Evolutionary conservation across 1,140 invertebrate genomes (phyloP), one percentile per base, ranked within the genome.

Genomic region (Venustaconcha ellipsiformis): DNA sequence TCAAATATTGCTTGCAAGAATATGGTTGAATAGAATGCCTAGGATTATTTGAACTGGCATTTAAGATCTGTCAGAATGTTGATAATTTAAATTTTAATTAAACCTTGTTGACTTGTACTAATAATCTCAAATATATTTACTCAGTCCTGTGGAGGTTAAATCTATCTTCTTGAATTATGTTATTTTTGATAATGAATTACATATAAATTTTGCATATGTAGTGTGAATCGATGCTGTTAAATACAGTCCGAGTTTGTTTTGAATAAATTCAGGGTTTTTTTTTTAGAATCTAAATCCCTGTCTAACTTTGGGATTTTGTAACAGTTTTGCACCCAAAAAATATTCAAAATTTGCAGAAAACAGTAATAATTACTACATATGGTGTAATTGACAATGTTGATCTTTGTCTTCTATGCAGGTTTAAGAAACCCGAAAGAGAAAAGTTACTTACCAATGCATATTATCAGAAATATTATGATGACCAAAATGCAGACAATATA

Each of bases 391-490:
- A 48, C 37, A 48, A 6, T 48, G 11, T 48, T 48, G 37, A 48
- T 48, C 4, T 48, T 48, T 48, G 4, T 48, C 37, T 48, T 48
- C 71, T 6, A 65, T 70, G 17, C 64, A 86, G 84, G 67, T 86
- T 83, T 75, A 68, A 66, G 2, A 88, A 87, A 70, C 84, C 85
- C 5, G 74, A 65, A 1, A 82, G 80, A 72, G 80, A 86, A 17
- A 80, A 83, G 48, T 68, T 87, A 57, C 56, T 86, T 56, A 88
- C 86, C 12, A 76, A 70, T 15, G 79, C 81, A 12, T 88, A 88
- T 76, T 79, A 78, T 67, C 68, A 76, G 57, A 78, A 72, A 26
- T 84, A 74, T 56, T 56, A 63, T 14, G 65, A 66, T 14, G 78
- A 83, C 55, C 78, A 85, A 57, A 74, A 77, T 23, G 56, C 55